These are phyloP conservation scores for Bhutanitis thaidina DNA, from an alignment of 2,888 invertebrate genomes.

Conservation along the genomic window DNA sequence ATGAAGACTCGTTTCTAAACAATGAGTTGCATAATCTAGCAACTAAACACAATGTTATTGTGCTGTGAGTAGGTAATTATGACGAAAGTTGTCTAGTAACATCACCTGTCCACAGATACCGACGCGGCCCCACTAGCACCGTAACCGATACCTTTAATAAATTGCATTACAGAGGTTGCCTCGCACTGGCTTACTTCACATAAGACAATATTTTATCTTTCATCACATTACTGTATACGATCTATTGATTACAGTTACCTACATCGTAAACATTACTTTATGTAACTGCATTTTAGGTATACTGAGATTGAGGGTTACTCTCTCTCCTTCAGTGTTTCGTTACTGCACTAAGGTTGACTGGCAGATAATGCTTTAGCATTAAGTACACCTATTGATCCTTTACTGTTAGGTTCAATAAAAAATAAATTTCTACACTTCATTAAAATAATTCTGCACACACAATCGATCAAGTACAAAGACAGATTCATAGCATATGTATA, in stretches of 20 bases:
- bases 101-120: constrained; percentile 18
- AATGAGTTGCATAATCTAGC: constrained; percentile 11
- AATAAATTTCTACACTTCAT: too few species aligned
- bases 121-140: constrained; percentile 33
- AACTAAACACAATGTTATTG: constrained; percentile 7
- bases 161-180: constrained; percentile 43
- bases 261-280: not conserved
- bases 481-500: too few species aligned
- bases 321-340: too few species aligned
- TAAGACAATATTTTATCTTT: constrained; percentile 57
- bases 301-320: too few species aligned
- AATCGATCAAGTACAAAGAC: too few species aligned
- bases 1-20: constrained; percentile 7
- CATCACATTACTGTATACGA: constrained; percentile 54
- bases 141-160: constrained; percentile 38
- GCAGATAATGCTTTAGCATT: too few species aligned
- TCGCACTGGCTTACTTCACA: constrained; percentile 33
- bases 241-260: constrained; percentile 26
- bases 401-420: too few species aligned
- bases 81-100: constrained; percentile 20
- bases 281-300: too few species aligned
- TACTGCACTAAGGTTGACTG: too few species aligned
- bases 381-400: too few species aligned
- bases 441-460: too few species aligned
- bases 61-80: constrained; percentile 18